These are phyloP conservation scores for Mimas tiliae DNA, from an alignment of 2,888 invertebrate genomes.

Conservation along the genomic window DNA sequence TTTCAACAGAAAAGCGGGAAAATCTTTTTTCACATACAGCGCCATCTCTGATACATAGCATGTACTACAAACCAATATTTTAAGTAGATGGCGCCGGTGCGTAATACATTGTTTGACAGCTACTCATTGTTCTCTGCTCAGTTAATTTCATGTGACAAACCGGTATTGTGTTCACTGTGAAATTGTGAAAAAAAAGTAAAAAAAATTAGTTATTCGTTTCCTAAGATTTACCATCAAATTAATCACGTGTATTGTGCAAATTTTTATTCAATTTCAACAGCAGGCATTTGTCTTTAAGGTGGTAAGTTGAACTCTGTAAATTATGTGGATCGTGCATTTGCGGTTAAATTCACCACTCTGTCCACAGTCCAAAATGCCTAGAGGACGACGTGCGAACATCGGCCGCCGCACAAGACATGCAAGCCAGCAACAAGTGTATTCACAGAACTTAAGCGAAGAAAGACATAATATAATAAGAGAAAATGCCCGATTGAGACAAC, in stretches of 20 bases:
- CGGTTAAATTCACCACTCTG: slow-evolving; percentile 40
- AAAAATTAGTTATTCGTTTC: slow-evolving; percentile 29
- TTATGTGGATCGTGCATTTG: slow-evolving; percentile 42
- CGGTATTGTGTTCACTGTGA: slow-evolving; percentile 37
- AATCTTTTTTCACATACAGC: slow-evolving; percentile 7
- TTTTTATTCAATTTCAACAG: slow-evolving; percentile 31
- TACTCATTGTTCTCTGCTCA: slow-evolving; percentile 34
- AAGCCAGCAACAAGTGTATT: slow-evolving; percentile 33
- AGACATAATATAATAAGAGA: slow-evolving; percentile 42
- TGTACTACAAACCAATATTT: slow-evolving; percentile 34
- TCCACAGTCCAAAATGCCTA: slow-evolving; percentile 44
- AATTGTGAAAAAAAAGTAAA: slow-evolving; percentile 31
- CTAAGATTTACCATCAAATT: slow-evolving; percentile 24
- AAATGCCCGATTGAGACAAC: slow-evolving; percentile 45
- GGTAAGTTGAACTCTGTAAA: slow-evolving; percentile 40
- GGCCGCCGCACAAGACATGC: slow-evolving; percentile 44
- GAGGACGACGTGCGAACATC: slow-evolving; percentile 46
- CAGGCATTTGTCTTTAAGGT: slow-evolving; percentile 44
- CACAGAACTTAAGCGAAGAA: slow-evolving; percentile 39
- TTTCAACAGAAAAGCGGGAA: slow-evolving; percentile 28
- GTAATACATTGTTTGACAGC: slow-evolving; percentile 16
- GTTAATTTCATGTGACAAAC: slow-evolving; percentile 35
- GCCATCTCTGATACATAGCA: slow-evolving; percentile 41
- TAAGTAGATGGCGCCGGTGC: slow-evolving; percentile 12
- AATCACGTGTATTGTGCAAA: background rate